Evolutionary conservation across 2,113 vertebrate species (phyloP).

Genomic region (Athene cunicularia): DNA sequence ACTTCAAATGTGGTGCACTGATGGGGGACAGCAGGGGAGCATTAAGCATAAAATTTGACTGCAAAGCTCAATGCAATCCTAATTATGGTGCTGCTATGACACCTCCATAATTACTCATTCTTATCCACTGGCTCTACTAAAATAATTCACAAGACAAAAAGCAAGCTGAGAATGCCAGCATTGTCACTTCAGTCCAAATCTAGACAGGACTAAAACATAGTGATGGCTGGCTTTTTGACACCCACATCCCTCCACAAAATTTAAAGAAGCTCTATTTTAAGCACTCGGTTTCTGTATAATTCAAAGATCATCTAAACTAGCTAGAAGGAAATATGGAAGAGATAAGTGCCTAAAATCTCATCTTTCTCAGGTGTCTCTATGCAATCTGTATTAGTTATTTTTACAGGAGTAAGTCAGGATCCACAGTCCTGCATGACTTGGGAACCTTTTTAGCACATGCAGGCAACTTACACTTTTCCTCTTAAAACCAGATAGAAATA

Average conservation of each 20-base stretch:
- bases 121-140: constrained; percentile 59
- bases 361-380: not conserved
- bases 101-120: constrained; percentile 71
- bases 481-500: not conserved
- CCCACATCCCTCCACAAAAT: not conserved
- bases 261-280: not conserved
- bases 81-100: constrained; percentile 67
- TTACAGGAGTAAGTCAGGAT: not conserved
- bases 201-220: not conserved
- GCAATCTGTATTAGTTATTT: not conserved
- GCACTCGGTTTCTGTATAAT: not conserved
- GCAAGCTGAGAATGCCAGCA: constrained; percentile 42
- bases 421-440: not conserved
- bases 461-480: not conserved
- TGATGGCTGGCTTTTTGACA: not conserved
- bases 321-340: not conserved
- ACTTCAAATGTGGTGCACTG: constrained; percentile 57
- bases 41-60: constrained; percentile 68
- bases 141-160: constrained; percentile 55
- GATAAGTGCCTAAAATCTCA: not conserved
- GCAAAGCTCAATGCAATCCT: constrained; percentile 65
- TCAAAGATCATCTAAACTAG: not conserved
- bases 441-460: not conserved
- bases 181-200: not conserved
- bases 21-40: constrained; percentile 66